Conservation (phyloP, 2,113 vertebrate species). For the Vulpes ferrilata region DNA sequence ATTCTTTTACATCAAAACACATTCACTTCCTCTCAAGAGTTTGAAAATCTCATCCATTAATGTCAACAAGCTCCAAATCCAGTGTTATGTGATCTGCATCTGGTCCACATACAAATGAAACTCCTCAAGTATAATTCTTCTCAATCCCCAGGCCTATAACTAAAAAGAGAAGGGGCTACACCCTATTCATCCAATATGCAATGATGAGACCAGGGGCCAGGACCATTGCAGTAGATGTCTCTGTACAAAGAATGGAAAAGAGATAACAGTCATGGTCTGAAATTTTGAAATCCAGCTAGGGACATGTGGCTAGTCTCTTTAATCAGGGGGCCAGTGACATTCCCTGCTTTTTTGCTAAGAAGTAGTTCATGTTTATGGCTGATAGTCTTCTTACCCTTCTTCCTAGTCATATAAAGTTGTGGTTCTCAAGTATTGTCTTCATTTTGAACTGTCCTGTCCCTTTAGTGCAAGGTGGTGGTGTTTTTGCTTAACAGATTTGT, state of each 20-base stretch:
- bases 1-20: slow-evolving; percentile 5
- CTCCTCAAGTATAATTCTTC: background rate
- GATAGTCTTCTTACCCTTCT: background rate
- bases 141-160: background rate
- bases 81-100: background rate
- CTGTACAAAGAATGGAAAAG: background rate
- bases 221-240: background rate
- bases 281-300: background rate
- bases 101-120: background rate
- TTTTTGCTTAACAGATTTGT: background rate
- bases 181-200: background rate
- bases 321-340: background rate
- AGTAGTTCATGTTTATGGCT: background rate
- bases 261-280: background rate
- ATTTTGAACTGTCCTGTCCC: background rate
- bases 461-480: background rate
- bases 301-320: background rate
- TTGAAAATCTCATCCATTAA: background rate
- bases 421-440: background rate
- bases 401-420: background rate
- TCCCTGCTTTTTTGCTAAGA: background rate
- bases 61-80: background rate
- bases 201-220: background rate
- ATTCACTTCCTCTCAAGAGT: background rate
- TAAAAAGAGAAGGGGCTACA: background rate